Evolutionary conservation across 2,113 vertebrate genomes (phyloP).

Genomic region (Orcinus orca): DNA sequence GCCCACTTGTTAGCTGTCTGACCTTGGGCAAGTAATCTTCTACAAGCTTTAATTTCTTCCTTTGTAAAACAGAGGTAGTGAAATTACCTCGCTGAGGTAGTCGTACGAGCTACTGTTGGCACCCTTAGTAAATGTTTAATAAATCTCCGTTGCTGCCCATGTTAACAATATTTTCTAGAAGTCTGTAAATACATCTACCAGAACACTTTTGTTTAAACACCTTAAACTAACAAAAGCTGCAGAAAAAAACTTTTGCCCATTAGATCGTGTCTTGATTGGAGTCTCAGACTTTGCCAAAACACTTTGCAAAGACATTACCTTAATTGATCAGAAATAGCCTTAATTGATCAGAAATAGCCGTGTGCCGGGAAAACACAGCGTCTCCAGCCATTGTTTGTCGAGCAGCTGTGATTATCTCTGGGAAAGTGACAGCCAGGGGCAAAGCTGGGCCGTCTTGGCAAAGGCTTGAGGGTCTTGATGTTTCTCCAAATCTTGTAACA

Average conservation of each 20-base stretch:
- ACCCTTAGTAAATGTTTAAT: neutral
- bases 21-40: neutral
- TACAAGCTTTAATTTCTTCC: neutral
- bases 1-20: neutral
- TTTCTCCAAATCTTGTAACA: neutral
- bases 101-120: neutral
- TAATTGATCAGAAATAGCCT: neutral
- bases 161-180: neutral
- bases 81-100: neutral
- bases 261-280: neutral
- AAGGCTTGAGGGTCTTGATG: neutral
- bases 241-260: neutral
- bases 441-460: neutral
- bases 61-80: neutral
- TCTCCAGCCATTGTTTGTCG: neutral
- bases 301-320: neutral
- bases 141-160: neutral
- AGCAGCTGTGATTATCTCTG: neutral
- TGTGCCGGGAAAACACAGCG: neutral
- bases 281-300: neutral
- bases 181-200: neutral
- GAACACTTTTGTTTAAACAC: neutral
- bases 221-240: neutral
- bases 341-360: neutral
- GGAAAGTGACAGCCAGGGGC: neutral